Evolutionary conservation across 92 coral and sea anemone genomes (phyloP).

Genomic region (Actinostola sp.): DNA sequence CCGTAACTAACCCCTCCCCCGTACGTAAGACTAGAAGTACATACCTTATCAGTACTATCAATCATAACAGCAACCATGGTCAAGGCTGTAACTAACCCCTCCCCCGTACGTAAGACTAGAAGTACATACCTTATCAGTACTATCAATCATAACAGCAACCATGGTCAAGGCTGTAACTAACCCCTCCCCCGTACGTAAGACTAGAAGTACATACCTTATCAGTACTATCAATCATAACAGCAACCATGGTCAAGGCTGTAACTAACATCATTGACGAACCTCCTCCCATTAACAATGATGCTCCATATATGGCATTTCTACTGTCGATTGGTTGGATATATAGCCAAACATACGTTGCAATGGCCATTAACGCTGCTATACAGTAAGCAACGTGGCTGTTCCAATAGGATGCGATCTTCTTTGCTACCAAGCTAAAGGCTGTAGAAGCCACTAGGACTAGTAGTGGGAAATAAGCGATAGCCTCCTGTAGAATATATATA

Average conservation of each 20-base stretch:
- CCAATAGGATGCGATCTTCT: conserved; percentile 16
- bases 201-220: conserved; percentile 57
- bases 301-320: conserved; percentile 52
- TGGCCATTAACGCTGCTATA: conserved; percentile 35
- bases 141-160: no score
- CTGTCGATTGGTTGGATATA: conserved; percentile 35
- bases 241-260: conserved; percentile 47
- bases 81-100: no score
- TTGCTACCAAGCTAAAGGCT: conserved; percentile 26
- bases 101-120: no score
- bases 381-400: conserved; percentile 25
- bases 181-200: no score
- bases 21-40: no score
- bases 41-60: no score
- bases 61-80: no score
- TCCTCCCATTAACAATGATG: conserved; percentile 57
- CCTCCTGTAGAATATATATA: conserved; percentile 22
- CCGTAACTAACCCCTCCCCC: no score
- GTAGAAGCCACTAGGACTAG: conserved; percentile 24
- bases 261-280: conserved; percentile 57
- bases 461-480: conserved; percentile 46
- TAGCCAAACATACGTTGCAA: conserved; percentile 47
- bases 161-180: no score
- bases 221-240: conserved; percentile 40
- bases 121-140: no score